phyloP scores from a whole-genome alignment of 1,140 invertebrate genomes.

The Orussus abietinus region DNA sequence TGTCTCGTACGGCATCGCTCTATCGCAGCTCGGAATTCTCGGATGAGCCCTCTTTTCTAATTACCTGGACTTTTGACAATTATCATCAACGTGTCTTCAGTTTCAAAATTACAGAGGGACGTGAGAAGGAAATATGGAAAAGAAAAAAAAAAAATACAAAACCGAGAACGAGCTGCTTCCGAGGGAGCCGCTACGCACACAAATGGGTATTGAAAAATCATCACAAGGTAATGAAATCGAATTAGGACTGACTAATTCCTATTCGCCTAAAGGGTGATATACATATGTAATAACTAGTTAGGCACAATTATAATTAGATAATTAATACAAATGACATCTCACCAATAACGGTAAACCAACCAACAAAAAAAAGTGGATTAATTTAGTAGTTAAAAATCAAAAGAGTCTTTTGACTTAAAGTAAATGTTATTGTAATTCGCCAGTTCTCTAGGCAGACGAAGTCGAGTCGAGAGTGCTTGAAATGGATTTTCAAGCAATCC shows the following conservation, averaged over 20 bases:
- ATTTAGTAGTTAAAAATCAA: slow-evolving; percentile 28
- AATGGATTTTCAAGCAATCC: too few species aligned
- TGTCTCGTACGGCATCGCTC: slow-evolving; percentile 11
- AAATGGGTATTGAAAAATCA: slow-evolving; percentile 40
- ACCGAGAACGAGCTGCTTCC: slow-evolving; percentile 25
- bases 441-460: slow-evolving; percentile 18
- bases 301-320: slow-evolving; percentile 29
- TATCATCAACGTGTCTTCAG: too few species aligned
- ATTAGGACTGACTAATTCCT: slow-evolving; percentile 43
- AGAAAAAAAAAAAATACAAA: too few species aligned
- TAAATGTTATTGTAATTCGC: slow-evolving; percentile 23
- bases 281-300: slow-evolving; percentile 43
- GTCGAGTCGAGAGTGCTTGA: too few species aligned
- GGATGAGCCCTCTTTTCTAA: too few species aligned
- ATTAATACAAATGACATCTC: slow-evolving; percentile 41
- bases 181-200: slow-evolving; percentile 28
- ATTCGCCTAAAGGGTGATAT: slow-evolving; percentile 40
- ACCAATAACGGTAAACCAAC: slow-evolving; percentile 40
- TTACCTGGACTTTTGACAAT: too few species aligned
- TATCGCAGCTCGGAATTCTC: slow-evolving; percentile 13
- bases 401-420: slow-evolving; percentile 27
- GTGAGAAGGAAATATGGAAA: too few species aligned
- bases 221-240: slow-evolving; percentile 40
- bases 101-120: too few species aligned
- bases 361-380: slow-evolving; percentile 34